phyloP scores from a whole-genome alignment of 2,113 vertebrate species.

The Sceloporus undulatus region DNA sequence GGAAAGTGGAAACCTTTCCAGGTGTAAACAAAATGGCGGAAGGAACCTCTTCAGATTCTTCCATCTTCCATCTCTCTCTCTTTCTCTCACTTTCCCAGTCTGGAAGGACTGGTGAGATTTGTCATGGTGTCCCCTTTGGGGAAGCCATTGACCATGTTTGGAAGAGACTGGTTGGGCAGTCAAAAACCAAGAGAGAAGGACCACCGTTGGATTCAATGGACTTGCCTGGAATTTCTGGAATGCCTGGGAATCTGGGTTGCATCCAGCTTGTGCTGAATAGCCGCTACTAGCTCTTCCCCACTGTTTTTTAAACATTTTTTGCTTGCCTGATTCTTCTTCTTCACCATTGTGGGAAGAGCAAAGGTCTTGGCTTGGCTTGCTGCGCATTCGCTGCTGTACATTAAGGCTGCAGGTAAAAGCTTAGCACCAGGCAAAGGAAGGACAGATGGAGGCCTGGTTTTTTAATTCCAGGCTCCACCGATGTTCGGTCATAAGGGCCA shows the following conservation, averaged over 20 bases:
- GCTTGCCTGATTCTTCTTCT: background rate
- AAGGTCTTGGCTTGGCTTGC: no score
- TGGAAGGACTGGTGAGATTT: background rate
- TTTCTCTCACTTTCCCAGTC: background rate
- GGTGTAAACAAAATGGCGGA: constrained; percentile 55
- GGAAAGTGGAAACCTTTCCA: constrained; percentile 64
- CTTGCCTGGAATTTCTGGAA: no score
- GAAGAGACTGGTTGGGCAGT: background rate
- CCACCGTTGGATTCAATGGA: accelerated
- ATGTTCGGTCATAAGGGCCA: no score
- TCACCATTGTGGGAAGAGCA: background rate
- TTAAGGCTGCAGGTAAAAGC: no score
- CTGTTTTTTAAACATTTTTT: no score
- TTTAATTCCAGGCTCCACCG: no score
- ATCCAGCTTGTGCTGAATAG: background rate
- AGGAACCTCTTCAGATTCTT: background rate
- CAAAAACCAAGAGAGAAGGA: background rate
- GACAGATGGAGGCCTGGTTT: no score
- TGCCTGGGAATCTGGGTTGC: background rate
- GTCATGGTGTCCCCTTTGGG: background rate
- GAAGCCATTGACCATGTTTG: background rate
- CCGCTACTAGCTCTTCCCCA: no score
- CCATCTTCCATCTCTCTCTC: background rate
- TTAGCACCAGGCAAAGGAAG: no score
- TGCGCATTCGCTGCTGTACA: no score